Conservation (phyloP, 2,797 vertebrate species). For the Toxotes lorentzi region DNA sequence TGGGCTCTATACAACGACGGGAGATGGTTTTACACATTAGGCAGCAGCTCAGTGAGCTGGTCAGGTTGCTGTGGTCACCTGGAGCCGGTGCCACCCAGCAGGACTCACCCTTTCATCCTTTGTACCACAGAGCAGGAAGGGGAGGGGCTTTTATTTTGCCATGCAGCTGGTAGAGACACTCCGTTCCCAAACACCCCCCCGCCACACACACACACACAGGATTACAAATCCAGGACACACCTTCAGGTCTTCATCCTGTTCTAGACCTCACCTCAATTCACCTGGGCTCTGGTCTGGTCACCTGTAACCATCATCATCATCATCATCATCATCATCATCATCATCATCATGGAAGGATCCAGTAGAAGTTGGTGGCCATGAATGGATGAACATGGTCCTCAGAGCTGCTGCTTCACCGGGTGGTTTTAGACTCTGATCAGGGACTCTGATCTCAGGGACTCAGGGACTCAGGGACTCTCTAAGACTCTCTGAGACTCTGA, state of each 20-base stretch:
- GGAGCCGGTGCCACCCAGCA: slow-evolving; percentile 81
- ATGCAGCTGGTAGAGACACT: slow-evolving; percentile 81
- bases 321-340: too few relatives aligned
- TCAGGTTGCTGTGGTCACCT: slow-evolving; percentile 86
- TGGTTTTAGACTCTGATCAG: too few relatives aligned
- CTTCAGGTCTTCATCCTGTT: slow-evolving; percentile 39
- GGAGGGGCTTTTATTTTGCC: slow-evolving; percentile 72
- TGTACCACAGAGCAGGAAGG: slow-evolving; percentile 75
- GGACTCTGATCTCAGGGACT: too few relatives aligned
- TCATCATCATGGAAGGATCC: too few relatives aligned
- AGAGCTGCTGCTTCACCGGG: too few relatives aligned
- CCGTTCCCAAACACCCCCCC: slow-evolving; percentile 56
- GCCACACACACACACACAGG: not conserved
- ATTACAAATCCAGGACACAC: slow-evolving; percentile 39
- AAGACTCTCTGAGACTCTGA: too few relatives aligned
- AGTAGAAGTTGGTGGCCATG: too few relatives aligned
- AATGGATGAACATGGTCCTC: too few relatives aligned
- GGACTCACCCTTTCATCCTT: slow-evolving; percentile 84
- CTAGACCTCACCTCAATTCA: slow-evolving; percentile 44
- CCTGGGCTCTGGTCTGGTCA: not conserved
- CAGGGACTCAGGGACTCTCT: too few relatives aligned
- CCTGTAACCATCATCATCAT: not conserved
- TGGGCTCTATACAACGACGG: slow-evolving; percentile 70
- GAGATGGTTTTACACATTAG: slow-evolving; percentile 76
- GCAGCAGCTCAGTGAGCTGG: slow-evolving; percentile 70